Evolutionary conservation across 2,113 vertebrate genomes (phyloP), one percentile per base, ranked within the genome.

Genomic region (Ahaetulla prasina): DNA sequence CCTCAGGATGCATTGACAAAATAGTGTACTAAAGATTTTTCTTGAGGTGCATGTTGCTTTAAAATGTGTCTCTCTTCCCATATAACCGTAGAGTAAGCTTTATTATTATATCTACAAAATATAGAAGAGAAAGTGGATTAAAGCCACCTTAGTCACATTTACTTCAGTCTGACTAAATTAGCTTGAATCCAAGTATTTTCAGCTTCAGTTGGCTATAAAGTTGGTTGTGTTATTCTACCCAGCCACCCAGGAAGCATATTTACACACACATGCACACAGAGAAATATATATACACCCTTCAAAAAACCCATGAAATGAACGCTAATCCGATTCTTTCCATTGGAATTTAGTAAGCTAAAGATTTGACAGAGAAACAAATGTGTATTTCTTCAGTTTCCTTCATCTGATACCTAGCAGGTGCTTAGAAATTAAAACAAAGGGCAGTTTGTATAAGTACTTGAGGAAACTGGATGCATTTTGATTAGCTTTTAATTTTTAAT

Each of bases 401-500:
- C 60, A 10, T 39, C 92, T 45, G 84, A 80, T 47, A 50, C 30
- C 93, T 94, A 89, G 54, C 80, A 89, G 80, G 57, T 14, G 0
- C 47, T 88, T 23, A 6, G 2, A 3, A 20, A 20, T 84, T 93
- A 91, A 91, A 80, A 88, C 87, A 89, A 22, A 89, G 45, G 89
- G 68, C 53, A 92, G 35, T 14, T 85, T 47, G 18, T 4, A 20
- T 93, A 91, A 89, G 50, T 86, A 91, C 30, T 89, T 3, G 53
- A 63, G 68, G 88, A 93, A 95, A 93, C 93, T 47, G 50, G 86
- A 93, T 94, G 49, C 90, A 27, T 94, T 94, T 74, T 88, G 93
- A 96, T 93, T 95, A 80, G 74, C 87, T 96, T 96, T 91, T 95
- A 89, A 94, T 89, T 87, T 27, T 91, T 93, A 95, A 95, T 96